These are phyloP conservation scores for Phyllotreta striolata DNA, from an alignment of 2,888 invertebrate genomes.

Conservation along the genomic window DNA sequence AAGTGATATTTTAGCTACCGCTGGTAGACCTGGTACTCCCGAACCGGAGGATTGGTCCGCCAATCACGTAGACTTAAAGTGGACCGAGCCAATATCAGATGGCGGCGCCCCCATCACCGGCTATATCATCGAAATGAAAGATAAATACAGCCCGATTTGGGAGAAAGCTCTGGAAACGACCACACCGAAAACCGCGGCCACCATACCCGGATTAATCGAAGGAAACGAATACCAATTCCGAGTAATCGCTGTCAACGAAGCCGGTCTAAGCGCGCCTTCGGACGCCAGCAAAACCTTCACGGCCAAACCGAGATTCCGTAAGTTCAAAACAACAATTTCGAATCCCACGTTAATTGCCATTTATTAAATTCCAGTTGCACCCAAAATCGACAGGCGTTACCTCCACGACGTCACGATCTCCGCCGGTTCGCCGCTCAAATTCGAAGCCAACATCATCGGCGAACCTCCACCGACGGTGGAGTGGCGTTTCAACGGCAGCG, in stretches of 20 bases:
- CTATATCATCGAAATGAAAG: constrained; percentile 92
- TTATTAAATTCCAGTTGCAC: constrained; percentile 73
- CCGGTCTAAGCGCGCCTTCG: constrained; percentile 92
- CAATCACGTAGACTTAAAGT: constrained; percentile 88
- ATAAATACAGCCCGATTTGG: constrained; percentile 92
- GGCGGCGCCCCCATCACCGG: constrained; percentile 95
- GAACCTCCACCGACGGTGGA: constrained; percentile 94
- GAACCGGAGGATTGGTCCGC: constrained; percentile 93
- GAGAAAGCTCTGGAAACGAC: constrained; percentile 89
- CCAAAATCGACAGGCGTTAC: constrained; percentile 94
- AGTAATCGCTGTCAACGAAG: constrained; percentile 93
- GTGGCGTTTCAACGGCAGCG: constrained; percentile 89
- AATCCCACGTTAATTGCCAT: constrained; percentile 1
- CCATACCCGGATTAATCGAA: constrained; percentile 90
- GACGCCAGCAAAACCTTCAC: constrained; percentile 85
- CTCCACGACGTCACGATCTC: constrained; percentile 90
- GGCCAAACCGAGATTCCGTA: constrained; percentile 84
- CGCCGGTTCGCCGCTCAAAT: constrained; percentile 90
- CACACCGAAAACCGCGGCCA: constrained; percentile 75
- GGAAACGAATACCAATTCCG: constrained; percentile 98
- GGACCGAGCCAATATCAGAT: constrained; percentile 88
- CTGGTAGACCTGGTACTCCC: constrained; percentile 89
- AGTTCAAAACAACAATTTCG: constrained; percentile 48
- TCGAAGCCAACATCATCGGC: constrained; percentile 92
- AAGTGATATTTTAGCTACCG: constrained; percentile 69